phyloP scores from a whole-genome alignment of 2,888 invertebrate genomes.

The Tenthredo mesomela region DNA sequence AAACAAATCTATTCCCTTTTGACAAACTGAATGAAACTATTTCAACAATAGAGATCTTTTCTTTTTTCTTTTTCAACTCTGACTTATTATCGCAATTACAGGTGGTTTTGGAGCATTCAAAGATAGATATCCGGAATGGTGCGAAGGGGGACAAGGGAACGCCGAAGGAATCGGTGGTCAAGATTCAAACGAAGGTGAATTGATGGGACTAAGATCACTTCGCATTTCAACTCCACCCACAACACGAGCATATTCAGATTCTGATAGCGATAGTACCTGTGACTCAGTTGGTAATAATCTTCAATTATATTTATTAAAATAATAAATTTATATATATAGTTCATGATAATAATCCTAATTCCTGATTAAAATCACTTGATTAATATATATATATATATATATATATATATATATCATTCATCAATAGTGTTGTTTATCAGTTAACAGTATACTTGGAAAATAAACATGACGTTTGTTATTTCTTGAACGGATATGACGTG shows the following conservation, averaged over 20 bases:
- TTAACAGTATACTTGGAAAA: not conserved
- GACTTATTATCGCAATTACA: constrained; percentile 78
- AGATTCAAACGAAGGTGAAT: constrained; percentile 80
- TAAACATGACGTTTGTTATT: not conserved
- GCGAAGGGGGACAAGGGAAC: constrained; percentile 86
- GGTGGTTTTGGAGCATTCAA: constrained; percentile 93
- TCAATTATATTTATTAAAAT: not conserved
- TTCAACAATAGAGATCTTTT: not conserved
- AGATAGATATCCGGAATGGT: constrained; percentile 94
- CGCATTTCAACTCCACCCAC: constrained; percentile 85
- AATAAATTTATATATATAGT: not conserved
- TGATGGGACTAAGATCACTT: constrained; percentile 86
- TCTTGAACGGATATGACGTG: not conserved
- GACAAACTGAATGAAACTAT: not conserved
- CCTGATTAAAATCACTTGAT: not conserved
- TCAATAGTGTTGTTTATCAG: not conserved
- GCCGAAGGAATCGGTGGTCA: constrained; percentile 70
- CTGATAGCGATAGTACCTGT: constrained; percentile 81
- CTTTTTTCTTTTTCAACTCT: constrained; percentile 57
- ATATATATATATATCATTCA: too few relatives aligned
- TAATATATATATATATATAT: too few relatives aligned
- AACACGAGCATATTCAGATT: constrained; percentile 86
- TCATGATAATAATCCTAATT: not conserved
- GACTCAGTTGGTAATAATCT: constrained; percentile 73
- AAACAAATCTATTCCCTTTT: not conserved